Evolutionary conservation across 1,140 invertebrate species (phyloP).

Genomic region (Mya arenaria): DNA sequence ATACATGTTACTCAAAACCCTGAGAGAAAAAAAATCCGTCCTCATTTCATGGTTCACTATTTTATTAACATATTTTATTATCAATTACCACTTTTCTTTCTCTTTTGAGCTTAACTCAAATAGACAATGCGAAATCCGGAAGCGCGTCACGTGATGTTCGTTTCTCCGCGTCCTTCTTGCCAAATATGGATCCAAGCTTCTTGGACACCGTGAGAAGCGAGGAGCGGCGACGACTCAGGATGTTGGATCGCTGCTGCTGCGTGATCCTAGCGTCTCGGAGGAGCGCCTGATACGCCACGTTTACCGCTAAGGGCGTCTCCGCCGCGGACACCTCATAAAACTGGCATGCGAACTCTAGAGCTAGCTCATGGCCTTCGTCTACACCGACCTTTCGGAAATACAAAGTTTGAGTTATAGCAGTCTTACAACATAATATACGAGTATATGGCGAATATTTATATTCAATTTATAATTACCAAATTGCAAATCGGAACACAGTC

Average conservation of each 20-base stretch:
- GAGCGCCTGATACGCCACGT: constrained; percentile 90
- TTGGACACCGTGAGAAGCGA: constrained; percentile 91
- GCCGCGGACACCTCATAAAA: constrained; percentile 94
- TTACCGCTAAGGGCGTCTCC: constrained; percentile 89
- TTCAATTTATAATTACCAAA: no score
- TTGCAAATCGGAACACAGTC: no score
- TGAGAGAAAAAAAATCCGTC: no score
- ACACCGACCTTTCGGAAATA: constrained; percentile 89
- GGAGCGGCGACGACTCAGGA: constrained; percentile 87
- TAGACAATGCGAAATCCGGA: constrained; percentile 50
- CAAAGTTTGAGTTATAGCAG: no score
- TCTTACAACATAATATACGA: no score
- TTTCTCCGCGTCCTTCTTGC: constrained; percentile 68
- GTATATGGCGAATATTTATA: no score
- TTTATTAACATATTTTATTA: no score
- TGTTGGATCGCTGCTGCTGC: constrained; percentile 85
- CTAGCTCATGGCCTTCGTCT: constrained; percentile 90
- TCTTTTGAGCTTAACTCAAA: no score
- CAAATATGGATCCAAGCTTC: constrained; percentile 75
- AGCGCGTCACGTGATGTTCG: constrained; percentile 41
- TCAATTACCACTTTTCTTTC: no score
- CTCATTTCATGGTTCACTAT: no score
- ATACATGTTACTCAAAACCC: no score
- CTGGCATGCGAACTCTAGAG: constrained; percentile 89
- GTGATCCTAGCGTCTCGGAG: constrained; percentile 86